Percentiles rank a stretch among this genome's conserved stretches.
Evolutionary conservation across 1,140 invertebrate genomes (phyloP).

Genomic region (Neodiprion lecontei): DNA sequence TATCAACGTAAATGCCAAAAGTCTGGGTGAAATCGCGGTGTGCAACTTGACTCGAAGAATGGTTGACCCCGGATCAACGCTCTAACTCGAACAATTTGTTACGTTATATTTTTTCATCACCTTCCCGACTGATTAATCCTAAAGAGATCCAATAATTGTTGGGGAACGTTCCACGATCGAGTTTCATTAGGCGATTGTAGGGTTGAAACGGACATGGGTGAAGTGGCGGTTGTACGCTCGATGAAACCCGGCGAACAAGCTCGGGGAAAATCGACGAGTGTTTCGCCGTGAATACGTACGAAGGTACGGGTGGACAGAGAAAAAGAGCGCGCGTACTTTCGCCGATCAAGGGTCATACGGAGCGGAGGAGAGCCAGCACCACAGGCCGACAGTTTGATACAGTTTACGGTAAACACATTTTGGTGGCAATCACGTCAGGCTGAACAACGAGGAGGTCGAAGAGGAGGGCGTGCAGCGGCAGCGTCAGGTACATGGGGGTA

Average conservation of each 20-base stretch:
- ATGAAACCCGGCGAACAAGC: conserved; percentile 14
- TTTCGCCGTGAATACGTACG: neutral
- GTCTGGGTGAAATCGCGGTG: too few relatives aligned
- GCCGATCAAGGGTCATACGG: neutral
- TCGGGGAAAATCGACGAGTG: conserved; percentile 2
- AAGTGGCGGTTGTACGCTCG: conserved; percentile 4
- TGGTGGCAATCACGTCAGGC: conserved; percentile 55
- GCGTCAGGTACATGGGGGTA: conserved; percentile 22
- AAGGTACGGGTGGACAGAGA: neutral
- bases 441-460: conserved; percentile 24
- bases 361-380: too few relatives aligned
- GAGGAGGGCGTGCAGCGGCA: conserved; percentile 7
- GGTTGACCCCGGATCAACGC: too few relatives aligned
- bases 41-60: too few relatives aligned
- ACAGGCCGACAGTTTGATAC: conserved; percentile 53
- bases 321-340: neutral
- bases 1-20: too few relatives aligned
- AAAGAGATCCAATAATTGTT: too few relatives aligned
- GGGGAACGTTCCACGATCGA: too few relatives aligned
- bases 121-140: too few relatives aligned
- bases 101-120: too few relatives aligned
- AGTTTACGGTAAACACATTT: conserved; percentile 59
- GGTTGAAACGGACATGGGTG: conserved; percentile 7
- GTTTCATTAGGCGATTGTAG: too few relatives aligned
- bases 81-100: too few relatives aligned